phyloP scores from a whole-genome alignment of 2,797 vertebrate genomes.

The Sebastes trivittatus region DNA sequence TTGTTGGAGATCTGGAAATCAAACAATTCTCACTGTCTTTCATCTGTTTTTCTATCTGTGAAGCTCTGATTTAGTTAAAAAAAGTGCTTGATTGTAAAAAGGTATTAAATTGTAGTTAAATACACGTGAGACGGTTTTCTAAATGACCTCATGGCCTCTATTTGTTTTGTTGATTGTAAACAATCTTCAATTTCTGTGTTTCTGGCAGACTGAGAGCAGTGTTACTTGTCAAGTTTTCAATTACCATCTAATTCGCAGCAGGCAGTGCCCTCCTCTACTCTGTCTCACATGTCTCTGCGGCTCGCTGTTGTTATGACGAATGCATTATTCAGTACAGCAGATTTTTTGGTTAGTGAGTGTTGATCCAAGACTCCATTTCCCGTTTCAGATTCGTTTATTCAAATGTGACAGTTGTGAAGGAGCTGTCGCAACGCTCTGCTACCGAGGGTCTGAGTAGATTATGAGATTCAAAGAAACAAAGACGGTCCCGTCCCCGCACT shows the following conservation, averaged over 20 bases:
- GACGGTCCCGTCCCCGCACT: neutral
- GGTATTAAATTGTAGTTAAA: neutral
- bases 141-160: neutral
- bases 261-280: constrained; percentile 45
- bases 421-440: constrained; percentile 45
- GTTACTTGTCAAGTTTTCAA: constrained; percentile 71
- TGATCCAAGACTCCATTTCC: constrained; percentile 73
- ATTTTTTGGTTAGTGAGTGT: constrained; percentile 59
- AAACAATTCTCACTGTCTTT: neutral
- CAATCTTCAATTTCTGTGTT: constrained; percentile 14
- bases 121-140: neutral
- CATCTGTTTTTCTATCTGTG: neutral
- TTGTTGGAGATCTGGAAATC: neutral
- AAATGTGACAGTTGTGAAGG: constrained; percentile 66
- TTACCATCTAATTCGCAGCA: constrained; percentile 70
- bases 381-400: constrained; percentile 72
- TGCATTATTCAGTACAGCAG: constrained; percentile 75
- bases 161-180: constrained; percentile 25
- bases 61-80: neutral
- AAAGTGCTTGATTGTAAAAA: neutral
- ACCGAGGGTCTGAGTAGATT: constrained; percentile 57
- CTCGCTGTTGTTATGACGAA: constrained; percentile 52
- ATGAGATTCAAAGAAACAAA: constrained; percentile 47
- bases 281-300: constrained; percentile 25
- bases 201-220: constrained; percentile 39